phyloP scores from a whole-genome alignment of 2,888 invertebrate species.

The Rhamnusium bicolor region DNA sequence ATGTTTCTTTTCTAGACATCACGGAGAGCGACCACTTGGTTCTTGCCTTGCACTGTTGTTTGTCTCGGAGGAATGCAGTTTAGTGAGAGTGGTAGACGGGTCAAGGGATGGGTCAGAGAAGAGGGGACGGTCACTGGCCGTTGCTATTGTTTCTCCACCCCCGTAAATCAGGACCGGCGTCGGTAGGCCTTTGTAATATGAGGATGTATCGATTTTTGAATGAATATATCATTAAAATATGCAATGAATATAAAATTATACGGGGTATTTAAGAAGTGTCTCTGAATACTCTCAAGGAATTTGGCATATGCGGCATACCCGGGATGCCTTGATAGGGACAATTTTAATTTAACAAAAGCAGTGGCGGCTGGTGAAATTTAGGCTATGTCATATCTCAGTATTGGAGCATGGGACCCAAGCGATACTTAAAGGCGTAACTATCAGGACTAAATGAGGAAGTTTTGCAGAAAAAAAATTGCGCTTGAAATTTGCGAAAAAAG shows the following conservation, averaged over 20 bases:
- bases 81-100: constrained; percentile 57
- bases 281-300: no score
- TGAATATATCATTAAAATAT: not conserved
- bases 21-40: not conserved
- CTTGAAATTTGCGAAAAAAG: no score
- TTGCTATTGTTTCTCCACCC: constrained; percentile 54
- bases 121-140: constrained; percentile 55
- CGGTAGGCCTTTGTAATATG: constrained; percentile 21
- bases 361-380: no score
- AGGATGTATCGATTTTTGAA: not conserved
- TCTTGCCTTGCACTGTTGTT: constrained; percentile 37
- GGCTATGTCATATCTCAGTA: no score
- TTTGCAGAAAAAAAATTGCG: no score
- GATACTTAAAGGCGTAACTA: no score
- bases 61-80: constrained; percentile 51
- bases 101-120: constrained; percentile 56
- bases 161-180: constrained; percentile 41
- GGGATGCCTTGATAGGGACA: no score
- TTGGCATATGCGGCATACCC: no score
- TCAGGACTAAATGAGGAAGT: no score
- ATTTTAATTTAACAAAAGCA: no score
- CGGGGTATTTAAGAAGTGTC: no score
- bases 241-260: not conserved
- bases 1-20: not conserved
- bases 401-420: no score